Evolutionary conservation across 2,888 invertebrate species (phyloP).

Genomic region (Orthonevra nobilis): DNA sequence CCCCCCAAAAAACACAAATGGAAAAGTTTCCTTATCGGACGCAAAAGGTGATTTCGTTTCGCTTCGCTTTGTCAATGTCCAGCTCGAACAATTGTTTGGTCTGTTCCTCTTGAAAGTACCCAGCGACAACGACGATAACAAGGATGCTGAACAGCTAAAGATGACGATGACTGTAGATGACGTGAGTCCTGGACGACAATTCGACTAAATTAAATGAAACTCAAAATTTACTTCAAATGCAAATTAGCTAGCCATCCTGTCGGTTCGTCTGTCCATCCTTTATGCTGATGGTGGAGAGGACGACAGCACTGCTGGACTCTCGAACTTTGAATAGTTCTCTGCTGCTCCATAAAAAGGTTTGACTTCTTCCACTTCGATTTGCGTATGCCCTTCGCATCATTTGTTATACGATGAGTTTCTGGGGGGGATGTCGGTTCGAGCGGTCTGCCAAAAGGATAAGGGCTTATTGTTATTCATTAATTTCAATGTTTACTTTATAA

Average conservation of each 20-base stretch:
- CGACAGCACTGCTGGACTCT: slow-evolving; percentile 24
- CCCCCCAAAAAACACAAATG: slow-evolving; percentile 16
- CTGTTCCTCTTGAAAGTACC: slow-evolving; percentile 19
- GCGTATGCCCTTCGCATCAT: slow-evolving; percentile 47
- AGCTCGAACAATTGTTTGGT: slow-evolving; percentile 47
- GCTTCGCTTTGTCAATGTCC: slow-evolving; percentile 69
- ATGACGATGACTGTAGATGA: slow-evolving; percentile 66
- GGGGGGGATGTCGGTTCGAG: too few species aligned
- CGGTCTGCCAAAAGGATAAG: slow-evolving; percentile 50
- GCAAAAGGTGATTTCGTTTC: slow-evolving; percentile 61
- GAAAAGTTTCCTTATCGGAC: slow-evolving; percentile 65
- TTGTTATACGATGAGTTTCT: slow-evolving; percentile 61
- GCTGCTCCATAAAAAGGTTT: slow-evolving; percentile 38
- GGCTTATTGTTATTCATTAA: slow-evolving; percentile 78
- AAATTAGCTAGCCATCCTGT: slow-evolving; percentile 72
- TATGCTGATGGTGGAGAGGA: slow-evolving; percentile 18
- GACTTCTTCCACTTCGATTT: slow-evolving; percentile 65
- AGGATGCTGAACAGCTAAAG: slow-evolving; percentile 12
- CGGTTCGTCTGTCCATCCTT: slow-evolving; percentile 21
- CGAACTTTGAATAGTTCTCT: slow-evolving; percentile 28
- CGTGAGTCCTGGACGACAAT: slow-evolving; percentile 51
- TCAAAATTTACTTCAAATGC: slow-evolving; percentile 73
- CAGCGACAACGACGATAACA: slow-evolving; percentile 42
- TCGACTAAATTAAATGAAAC: slow-evolving; percentile 68
- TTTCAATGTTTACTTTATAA: slow-evolving; percentile 77